These are phyloP conservation scores for Steinernema khuongi DNA, from an alignment of 1,140 invertebrate species.

Conservation along the genomic window DNA sequence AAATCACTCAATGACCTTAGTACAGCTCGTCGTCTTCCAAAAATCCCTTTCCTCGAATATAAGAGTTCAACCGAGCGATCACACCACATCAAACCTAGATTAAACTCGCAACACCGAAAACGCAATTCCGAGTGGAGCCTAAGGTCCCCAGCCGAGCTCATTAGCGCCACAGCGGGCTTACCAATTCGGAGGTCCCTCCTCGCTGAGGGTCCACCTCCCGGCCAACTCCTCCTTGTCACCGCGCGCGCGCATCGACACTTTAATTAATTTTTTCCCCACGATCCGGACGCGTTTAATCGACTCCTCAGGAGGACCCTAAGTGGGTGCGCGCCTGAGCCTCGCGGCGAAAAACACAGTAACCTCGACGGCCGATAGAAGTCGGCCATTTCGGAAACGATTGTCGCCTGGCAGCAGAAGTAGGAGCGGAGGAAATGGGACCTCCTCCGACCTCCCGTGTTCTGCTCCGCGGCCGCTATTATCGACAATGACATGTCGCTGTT, in stretches of 20 bases:
- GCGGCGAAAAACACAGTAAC: background rate
- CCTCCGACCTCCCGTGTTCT: constrained; percentile 4
- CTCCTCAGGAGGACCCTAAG: background rate
- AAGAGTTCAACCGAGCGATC: no score
- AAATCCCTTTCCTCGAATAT: no score
- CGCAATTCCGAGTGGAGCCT: no score
- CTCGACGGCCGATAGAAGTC: background rate
- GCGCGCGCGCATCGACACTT: background rate
- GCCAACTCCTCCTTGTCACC: background rate
- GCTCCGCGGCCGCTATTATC: background rate
- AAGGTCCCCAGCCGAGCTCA: background rate
- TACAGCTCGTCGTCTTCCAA: no score
- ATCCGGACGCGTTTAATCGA: background rate
- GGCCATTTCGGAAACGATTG: background rate
- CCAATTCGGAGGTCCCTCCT: background rate
- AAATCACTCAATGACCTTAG: no score
- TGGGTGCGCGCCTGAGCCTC: background rate
- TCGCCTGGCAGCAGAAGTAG: background rate
- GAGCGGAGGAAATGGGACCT: background rate
- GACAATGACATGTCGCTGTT: constrained; percentile 12
- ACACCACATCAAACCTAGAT: no score
- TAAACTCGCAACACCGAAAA: no score
- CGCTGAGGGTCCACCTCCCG: background rate
- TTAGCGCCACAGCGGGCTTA: no score
- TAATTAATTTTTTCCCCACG: constrained; percentile 14